A percentile compares a stretch with the other conserved stretches of the same genome.
These are phyloP conservation scores for Mobula hypostoma DNA, from an alignment of 2,113 vertebrate genomes.

Conservation along the genomic window DNA sequence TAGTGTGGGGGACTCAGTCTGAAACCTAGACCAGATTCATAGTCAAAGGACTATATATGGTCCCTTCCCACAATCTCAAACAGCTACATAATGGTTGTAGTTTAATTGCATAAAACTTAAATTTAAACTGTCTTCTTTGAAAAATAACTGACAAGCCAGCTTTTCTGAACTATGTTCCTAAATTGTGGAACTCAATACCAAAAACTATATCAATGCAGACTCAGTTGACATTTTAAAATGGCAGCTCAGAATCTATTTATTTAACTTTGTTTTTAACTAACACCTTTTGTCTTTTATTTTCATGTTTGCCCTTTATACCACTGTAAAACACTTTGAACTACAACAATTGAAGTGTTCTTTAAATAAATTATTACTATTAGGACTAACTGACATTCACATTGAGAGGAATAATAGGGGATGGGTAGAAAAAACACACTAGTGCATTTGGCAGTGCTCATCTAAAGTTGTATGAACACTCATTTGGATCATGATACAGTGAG, in stretches of 20 bases:
- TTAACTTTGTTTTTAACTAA: too few species aligned
- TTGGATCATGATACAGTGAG: neutral
- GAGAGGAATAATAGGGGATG: neutral
- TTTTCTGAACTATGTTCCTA: too few species aligned
- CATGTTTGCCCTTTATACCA: too few species aligned
- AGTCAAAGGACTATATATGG: neutral
- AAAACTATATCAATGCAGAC: too few species aligned
- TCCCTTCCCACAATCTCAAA: neutral
- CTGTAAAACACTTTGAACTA: too few species aligned
- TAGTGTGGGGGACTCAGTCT: neutral
- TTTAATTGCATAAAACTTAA: neutral
- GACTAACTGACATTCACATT: neutral
- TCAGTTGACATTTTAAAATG: too few species aligned
- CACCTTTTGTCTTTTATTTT: too few species aligned
- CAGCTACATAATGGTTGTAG: neutral
- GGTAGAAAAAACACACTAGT: neutral
- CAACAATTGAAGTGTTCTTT: too few species aligned
- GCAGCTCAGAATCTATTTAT: too few species aligned
- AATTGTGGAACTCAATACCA: too few species aligned
- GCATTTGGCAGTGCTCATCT: neutral
- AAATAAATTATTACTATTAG: neutral
- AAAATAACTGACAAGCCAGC: too few species aligned
- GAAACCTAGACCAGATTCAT: neutral
- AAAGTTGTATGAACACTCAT: neutral
- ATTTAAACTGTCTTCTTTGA: too few species aligned